Base-by-base conservation (phyloP, 2,888 invertebrate genomes). In the Magallana nippona region DNA sequence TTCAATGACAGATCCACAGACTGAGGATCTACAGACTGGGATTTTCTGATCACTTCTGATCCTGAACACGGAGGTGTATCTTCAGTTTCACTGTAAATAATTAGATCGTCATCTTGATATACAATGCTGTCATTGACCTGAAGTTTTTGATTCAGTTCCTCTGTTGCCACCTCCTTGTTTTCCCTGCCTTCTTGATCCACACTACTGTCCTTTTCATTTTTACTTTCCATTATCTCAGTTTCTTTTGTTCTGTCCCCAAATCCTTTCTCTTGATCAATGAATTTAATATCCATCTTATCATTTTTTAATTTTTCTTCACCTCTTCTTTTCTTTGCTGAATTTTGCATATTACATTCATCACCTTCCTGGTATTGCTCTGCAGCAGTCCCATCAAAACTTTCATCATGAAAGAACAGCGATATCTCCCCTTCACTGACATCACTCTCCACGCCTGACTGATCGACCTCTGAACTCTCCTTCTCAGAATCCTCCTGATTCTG, bases 371-470 rank as follows among this genome's bases (percentile, higher is more conserved):
- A 44, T 3, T 27, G 80, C 11, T 60, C 44, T 10, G 19, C 63
- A 81, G 19, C 32, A 58, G 81, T 62, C 32, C 62, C 63, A 55
- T 81, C 55, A 81, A 81, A 81, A 62, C 81, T 81, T 17, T 81
- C 63, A 55, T 81, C 81, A 17, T 71, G 22, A 78, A 82, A 82
- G 55, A 82, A 82, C n/a, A 55, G 19, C 5, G 78, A n/a, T 13
- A 82, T 82, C 32, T 81, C 83, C 32, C 19, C 78, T 27, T 78
- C 55, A 22, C 77, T 62, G 27, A 83, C 82, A 79, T 79, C 56
- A 82, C 81, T 83, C 15, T 56, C 82, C 63, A 32, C 79, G n/a
- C 56, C 32, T 19, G 62, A 55, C 60, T 82, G 55, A 79, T 19
- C 83, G 5, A 55, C 56, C 77, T 60, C 58, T 8, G 32, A 60